Evolutionary conservation across 2,888 invertebrate species (phyloP), one percentile per base, ranked within the genome.

Genomic region (Carpatolechia fugitivella): DNA sequence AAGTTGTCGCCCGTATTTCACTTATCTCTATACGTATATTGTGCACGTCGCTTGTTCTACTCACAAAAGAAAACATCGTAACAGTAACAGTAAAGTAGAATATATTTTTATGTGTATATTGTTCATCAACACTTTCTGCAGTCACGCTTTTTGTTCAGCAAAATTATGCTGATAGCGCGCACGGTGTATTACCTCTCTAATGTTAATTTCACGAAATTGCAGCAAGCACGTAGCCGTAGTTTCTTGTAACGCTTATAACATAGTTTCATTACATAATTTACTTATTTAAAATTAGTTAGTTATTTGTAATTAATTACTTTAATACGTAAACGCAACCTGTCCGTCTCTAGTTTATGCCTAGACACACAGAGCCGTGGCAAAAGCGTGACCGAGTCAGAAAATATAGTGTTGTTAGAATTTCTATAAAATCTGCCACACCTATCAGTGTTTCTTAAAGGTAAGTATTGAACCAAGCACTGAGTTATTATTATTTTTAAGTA

Each of bases 21-120:
- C 20, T 41, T 20, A 8, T 41, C n/a, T n/a, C n/a, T n/a, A n/a
- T n/a, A n/a, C n/a, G n/a, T n/a, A n/a, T n/a, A 20, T 20, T 14
- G 20, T 16, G 6, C 56, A 46, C 57, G 47, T 50, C 40, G 47
- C 57, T 54, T 51, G 50, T 46, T 35, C 11, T 47, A 44, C 48
- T 52, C 35, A 41, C 44, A n/a, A 53, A 46, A 52, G 30, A 41
- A n/a, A 46, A 7, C 44, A 44, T 24, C 13, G 29, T 46, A 29
- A 10, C 14, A n/a, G n/a, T n/a, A n/a, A n/a, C n/a, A n/a, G n/a
- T n/a, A n/a, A n/a, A n/a, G n/a, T n/a, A n/a, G n/a, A n/a, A n/a
- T n/a, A n/a, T n/a, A n/a, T 41, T 29, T 29, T 1, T 29, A 7
- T 46, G 29, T 46, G 1, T n/a, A 20, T 16, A 8, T 41, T 16